Base-by-base conservation (phyloP, 1,140 invertebrate species). In the Catajapyx aquilonaris region DNA sequence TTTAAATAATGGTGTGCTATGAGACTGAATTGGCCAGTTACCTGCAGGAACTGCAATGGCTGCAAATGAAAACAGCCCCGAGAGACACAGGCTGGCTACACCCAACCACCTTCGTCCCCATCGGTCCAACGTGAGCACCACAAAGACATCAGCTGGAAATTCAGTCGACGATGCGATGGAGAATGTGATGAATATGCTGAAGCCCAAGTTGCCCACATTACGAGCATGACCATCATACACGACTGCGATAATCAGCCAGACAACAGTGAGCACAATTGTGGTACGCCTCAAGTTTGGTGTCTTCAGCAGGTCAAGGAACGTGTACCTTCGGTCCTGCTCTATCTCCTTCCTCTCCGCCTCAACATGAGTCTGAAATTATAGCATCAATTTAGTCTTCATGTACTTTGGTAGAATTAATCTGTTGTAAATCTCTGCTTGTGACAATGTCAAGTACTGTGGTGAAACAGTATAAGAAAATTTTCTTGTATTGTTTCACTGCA, bases 201-300 rank as follows among this genome's bases (percentile, higher is more conserved):
- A 53, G 1, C 74, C 79, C 5, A 86, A 57, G 22, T 78, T 74
- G 15, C 77, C 74, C 1, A 84, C 78, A 45, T 83, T 83, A 48
- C 81, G 60, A 2, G 84, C 80, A 50, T 86, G 80, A 1, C 81
- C 81, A 46, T 86, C 81, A 48, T 86, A 87, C 1, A 83, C 73
- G 51, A 88, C 49, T 1, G 79, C 83, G 38, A 87, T 76, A 9
- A 71, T 66, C 76, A 87, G 84, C 80, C 81, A 85, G 35, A 83
- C 78, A 3, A 80, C 32, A 43, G 80, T 76, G 25, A 85, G 60
- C 0, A 85, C 54, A 15, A 84, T 54, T 0, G 76, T 76, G 30
- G 74, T 76, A 32, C 65, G 68, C 3, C 78, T 53, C 9, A 85
- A 47, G 4, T 76, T 58, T 1, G 77, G 75, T 4, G 71, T 78